phyloP scores from a whole-genome alignment of 2,797 vertebrate species.

The Bradypus variegatus region DNA sequence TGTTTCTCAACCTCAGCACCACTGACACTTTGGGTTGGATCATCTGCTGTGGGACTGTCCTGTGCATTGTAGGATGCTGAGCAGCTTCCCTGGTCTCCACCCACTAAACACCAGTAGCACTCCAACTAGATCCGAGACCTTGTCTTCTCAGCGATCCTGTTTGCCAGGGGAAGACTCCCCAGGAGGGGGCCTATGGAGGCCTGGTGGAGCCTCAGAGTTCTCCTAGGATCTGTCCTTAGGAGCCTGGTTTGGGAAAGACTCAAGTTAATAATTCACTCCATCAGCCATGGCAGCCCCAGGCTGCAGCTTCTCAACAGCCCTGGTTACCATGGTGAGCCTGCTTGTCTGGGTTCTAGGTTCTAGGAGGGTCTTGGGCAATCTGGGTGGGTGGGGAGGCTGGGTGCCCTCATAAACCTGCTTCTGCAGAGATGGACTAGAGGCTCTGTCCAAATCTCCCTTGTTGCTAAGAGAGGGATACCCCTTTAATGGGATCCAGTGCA shows the following conservation, averaged over 20 bases:
- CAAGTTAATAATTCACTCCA: not conserved
- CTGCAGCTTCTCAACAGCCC: not conserved
- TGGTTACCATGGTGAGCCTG: not conserved
- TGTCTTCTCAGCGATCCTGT: not conserved
- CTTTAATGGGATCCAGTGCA: not conserved
- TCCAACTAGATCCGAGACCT: not conserved
- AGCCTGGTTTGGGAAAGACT: not conserved
- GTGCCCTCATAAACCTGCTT: not conserved
- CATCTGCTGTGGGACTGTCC: too few relatives aligned
- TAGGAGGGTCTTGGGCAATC: too few relatives aligned
- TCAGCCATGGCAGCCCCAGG: not conserved
- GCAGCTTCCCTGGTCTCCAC: too few relatives aligned
- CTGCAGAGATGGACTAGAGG: too few relatives aligned
- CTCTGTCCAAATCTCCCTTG: not conserved
- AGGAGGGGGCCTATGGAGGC: not conserved
- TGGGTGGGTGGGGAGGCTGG: not conserved
- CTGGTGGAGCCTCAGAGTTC: not conserved
- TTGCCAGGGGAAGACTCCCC: not conserved
- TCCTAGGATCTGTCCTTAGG: not conserved
- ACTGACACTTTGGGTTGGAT: too few relatives aligned
- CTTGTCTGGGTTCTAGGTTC: too few relatives aligned
- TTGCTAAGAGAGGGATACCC: too few relatives aligned
- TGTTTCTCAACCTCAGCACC: too few relatives aligned
- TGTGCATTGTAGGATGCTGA: too few relatives aligned
- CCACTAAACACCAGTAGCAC: too few relatives aligned